A percentile compares a stretch with the other conserved stretches of the same genome.
Evolutionary conservation across 2,113 vertebrate genomes (phyloP).

Genomic region (Scopus umbretta): DNA sequence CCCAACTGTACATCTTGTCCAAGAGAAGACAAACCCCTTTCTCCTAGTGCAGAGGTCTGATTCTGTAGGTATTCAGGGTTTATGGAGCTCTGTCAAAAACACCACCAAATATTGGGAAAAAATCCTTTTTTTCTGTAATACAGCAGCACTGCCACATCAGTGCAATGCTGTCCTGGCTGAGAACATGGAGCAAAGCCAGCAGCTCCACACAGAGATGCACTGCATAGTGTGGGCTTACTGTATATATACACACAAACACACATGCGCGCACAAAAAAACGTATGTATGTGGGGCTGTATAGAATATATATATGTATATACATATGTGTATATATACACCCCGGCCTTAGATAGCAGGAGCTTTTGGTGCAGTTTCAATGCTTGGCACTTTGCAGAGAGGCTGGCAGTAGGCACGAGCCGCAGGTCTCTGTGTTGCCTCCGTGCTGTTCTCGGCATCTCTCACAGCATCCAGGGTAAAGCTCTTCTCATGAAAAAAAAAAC

Average conservation of each 20-base stretch:
- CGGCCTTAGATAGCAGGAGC: neutral
- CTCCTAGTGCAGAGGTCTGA: neutral
- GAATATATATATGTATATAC: neutral
- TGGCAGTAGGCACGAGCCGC: fast-evolving
- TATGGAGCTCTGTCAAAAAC: neutral
- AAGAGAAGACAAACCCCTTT: neutral
- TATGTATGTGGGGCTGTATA: neutral
- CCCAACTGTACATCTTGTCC: neutral
- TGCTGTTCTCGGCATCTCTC: neutral
- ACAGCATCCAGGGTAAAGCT: neutral
- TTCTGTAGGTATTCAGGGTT: neutral
- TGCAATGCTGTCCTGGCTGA: neutral
- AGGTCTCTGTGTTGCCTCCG: neutral
- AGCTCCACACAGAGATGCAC: neutral
- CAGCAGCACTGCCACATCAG: neutral
- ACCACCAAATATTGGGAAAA: neutral
- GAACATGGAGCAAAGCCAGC: neutral
- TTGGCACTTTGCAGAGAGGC: neutral
- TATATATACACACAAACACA: neutral
- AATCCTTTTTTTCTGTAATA: neutral
- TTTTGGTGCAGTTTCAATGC: neutral
- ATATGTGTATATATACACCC: fast-evolving
- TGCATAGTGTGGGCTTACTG: neutral
- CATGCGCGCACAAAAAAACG: neutral
- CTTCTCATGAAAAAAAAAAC: neutral